These are phyloP conservation scores for Meta bourneti DNA, from an alignment of 2,888 invertebrate genomes.

Conservation along the genomic window DNA sequence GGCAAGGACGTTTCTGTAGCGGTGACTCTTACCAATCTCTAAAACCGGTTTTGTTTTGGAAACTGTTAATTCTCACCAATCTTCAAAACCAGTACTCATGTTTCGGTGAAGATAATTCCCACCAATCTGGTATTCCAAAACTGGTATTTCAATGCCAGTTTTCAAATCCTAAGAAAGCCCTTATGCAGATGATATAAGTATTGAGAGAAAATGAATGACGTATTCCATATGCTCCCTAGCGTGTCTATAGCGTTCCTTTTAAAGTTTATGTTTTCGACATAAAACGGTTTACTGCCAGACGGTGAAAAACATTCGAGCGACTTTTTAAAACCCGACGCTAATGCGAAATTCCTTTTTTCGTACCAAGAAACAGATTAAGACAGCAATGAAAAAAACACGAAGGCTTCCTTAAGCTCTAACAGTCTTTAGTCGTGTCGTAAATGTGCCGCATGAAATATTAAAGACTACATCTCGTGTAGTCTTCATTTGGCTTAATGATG, in stretches of 20 bases:
- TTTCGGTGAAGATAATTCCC: too few species aligned
- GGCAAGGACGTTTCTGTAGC: too few species aligned
- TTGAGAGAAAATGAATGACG: too few species aligned
- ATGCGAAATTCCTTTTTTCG: not conserved
- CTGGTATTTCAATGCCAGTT: too few species aligned
- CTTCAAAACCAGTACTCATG: too few species aligned
- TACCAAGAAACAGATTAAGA: not conserved
- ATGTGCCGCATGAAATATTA: conserved; percentile 21
- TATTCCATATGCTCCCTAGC: not conserved
- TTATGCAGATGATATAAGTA: too few species aligned
- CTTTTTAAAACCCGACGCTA: not conserved
- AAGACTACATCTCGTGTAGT: conserved; percentile 21
- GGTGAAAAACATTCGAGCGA: not conserved
- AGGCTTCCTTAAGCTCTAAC: not conserved
- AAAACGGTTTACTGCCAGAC: not conserved
- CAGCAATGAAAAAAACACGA: not conserved
- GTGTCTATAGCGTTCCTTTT: not conserved
- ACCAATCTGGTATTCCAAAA: too few species aligned
- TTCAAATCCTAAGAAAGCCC: too few species aligned
- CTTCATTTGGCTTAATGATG: conserved; percentile 30
- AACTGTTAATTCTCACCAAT: too few species aligned
- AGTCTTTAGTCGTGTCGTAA: conserved; percentile 13
- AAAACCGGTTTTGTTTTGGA: too few species aligned
- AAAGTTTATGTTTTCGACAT: not conserved
- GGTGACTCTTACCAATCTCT: too few species aligned